These are phyloP conservation scores for Poeciliopsis turrubarensis DNA, from an alignment of 2,113 vertebrate species.

Conservation along the genomic window DNA sequence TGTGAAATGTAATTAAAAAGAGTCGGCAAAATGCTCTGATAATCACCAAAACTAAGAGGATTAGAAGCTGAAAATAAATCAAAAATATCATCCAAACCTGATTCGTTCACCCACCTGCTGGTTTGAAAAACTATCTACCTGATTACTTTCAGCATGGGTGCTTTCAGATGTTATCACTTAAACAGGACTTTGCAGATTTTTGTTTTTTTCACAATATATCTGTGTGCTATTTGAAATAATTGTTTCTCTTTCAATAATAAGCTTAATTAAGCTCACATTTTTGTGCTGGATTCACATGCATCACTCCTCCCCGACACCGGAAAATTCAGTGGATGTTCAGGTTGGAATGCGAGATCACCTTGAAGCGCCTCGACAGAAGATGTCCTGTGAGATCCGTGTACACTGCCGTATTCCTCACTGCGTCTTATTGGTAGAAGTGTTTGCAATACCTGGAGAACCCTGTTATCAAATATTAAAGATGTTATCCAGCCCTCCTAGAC, in stretches of 20 bases:
- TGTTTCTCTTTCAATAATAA: background rate
- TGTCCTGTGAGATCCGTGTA: conserved; percentile 52
- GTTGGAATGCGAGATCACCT: conserved; percentile 66
- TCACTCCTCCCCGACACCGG: conserved; percentile 19
- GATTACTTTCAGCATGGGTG: conserved; percentile 12
- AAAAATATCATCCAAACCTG: background rate
- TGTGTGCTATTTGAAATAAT: background rate
- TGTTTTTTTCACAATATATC: background rate
- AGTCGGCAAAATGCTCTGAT: conserved; percentile 32
- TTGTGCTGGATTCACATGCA: conserved; percentile 30
- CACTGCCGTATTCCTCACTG: conserved; percentile 57
- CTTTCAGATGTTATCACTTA: conserved; percentile 12
- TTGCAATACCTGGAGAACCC: conserved; percentile 67
- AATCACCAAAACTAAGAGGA: conserved; percentile 40
- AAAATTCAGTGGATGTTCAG: conserved; percentile 42
- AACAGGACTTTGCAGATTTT: conserved; percentile 1
- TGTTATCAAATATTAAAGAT: conserved; percentile 85
- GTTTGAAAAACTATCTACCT: conserved; percentile 18
- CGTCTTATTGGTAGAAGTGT: conserved; percentile 71
- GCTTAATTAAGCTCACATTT: background rate
- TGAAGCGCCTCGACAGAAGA: conserved; percentile 68
- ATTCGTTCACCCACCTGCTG: conserved; percentile 22
- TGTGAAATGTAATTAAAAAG: conserved; percentile 38
- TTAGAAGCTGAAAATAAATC: conserved; percentile 26
- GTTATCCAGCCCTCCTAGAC: conserved; percentile 72